A percentile compares a stretch with the other conserved stretches of the same genome.
These are phyloP conservation scores for Oscheius sp. DNA, from an alignment of 2,888 invertebrate species.

Conservation along the genomic window DNA sequence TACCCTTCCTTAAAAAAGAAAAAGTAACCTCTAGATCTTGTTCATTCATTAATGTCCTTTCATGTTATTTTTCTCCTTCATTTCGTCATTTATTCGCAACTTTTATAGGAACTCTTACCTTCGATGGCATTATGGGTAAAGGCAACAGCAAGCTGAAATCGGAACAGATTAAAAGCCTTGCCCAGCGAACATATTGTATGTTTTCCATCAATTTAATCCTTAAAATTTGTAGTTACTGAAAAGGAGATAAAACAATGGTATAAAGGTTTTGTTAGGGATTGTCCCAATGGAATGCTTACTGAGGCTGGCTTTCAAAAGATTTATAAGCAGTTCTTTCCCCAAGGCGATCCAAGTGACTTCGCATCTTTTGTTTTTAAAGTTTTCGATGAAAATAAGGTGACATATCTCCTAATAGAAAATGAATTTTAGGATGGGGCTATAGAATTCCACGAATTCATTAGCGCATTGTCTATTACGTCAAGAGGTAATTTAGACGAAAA, in stretches of 20 bases:
- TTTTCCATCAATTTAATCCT: slow-evolving; percentile 5
- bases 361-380: slow-evolving; percentile 96
- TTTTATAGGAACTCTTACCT: not conserved
- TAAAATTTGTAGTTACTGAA: slow-evolving; percentile 71
- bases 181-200: slow-evolving; percentile 93
- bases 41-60: too few relatives aligned
- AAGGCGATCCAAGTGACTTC: slow-evolving; percentile 98
- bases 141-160: slow-evolving; percentile 94
- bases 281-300: slow-evolving; percentile 91
- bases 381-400: slow-evolving; percentile 97
- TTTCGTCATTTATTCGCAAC: too few relatives aligned
- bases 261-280: slow-evolving; percentile 94
- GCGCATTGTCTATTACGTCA: slow-evolving; percentile 96
- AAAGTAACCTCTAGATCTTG: too few relatives aligned
- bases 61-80: not conserved
- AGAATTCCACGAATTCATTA: slow-evolving; percentile 98
- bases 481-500: slow-evolving; percentile 97
- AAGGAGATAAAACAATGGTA: slow-evolving; percentile 73
- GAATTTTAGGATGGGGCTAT: slow-evolving; percentile 90
- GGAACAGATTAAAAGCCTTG: slow-evolving; percentile 90
- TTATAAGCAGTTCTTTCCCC: slow-evolving; percentile 99
- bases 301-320: slow-evolving; percentile 99
- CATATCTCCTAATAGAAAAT: slow-evolving; percentile 71
- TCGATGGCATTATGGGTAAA: slow-evolving; percentile 81
- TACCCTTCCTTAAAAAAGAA: too few relatives aligned